Evolutionary conservation across 2,888 invertebrate genomes (phyloP), one percentile per base, ranked within the genome.

Genomic region (Pomacea canaliculata): DNA sequence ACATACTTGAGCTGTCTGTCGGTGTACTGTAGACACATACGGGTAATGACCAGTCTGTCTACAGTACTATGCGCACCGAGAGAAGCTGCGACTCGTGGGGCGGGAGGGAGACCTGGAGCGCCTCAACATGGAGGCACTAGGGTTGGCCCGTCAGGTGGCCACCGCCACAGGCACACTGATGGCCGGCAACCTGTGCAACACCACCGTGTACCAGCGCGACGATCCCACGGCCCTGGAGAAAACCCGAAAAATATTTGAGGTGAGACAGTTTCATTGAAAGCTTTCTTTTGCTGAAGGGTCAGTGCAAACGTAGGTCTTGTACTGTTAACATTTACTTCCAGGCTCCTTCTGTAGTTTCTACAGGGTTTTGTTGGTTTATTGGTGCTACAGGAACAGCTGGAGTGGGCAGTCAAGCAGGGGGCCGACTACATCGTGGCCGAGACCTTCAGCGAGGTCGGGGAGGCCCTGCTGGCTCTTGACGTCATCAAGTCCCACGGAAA

Each of bases 121-220:
- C 46, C 77, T 89, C 46, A 90, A 90, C 78, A 74, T 80, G 10
- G 69, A 75, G 18, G 89, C 90, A 0, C 79, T 90, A 65, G 77
- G 82, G 60, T 84, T 90, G 23, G 90, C 90, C 8, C 85, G 86
- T 4, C 82, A 88, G 68, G 89, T 90, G 48, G 89, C 90, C 8
- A 83, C 86, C 67, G 80, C 81, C 71, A 87, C 87, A 16, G 88
- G 87, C 13, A 88, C 86, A 0, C 80, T 90, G 23, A 86, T 90
- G 86, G 89, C 90, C 23, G 90, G 90, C 72, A 87, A 89, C 78
- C 83, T 90, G 9, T 87, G 86, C 78, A 89, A 89, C 81, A 84
- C 85, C 13, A 62, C 76, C n/a, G 63, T 74, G 27, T 78, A 71
- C 59, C 63, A 76, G 48, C 18, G 46, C 18, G 69, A 76, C 63